Evolutionary conservation across 2,113 vertebrate genomes (phyloP), one percentile per base, ranked within the genome.

Genomic region (Fulmarus glacialis): DNA sequence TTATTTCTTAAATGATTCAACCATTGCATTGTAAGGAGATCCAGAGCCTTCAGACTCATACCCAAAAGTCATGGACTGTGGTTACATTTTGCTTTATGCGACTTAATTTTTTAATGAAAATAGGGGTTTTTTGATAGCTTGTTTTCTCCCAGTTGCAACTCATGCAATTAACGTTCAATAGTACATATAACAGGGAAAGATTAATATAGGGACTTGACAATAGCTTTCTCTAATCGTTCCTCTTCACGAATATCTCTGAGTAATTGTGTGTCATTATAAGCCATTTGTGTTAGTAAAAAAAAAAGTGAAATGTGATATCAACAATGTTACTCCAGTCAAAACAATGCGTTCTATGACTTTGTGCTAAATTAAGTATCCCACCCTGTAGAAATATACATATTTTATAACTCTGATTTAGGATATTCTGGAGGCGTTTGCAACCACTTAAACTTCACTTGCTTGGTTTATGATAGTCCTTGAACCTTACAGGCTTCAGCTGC

Each of bases 41-140:
- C 8, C n/a, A 18, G 13, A 29, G 18, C n/a, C 11, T 86, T 63
- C 67, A 47, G 23, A 3, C 11, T 45, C 34, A 2, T 4, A 19
- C 5, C 7, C 26, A 6, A 7, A 71, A 59, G 16, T 72, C 7
- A 5, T 3, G 16, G 18, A 4, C 53, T 63, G 29, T 42, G 9
- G 8, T 27, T 79, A 67, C 2, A 2, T 68, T 94, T 58, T 38
- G 8, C 23, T 52, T 58, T 40, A 34, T 42, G 20, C 15, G 34
- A 18, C 82, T 32, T 17, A 9, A 6, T 26, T 59, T 67, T 93
- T 27, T 1, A 15, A 48, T 66, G 9, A 34, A 40, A 62, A 34
- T 3, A n/a, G 14, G 3, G 2, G 3, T 0, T 10, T 79, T 72
- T 56, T 4, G 4, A 2, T 55, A 23, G 5, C 19, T 81, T 53